Base-by-base conservation (phyloP, 1,140 invertebrate genomes). In the Melanaphis sacchari region DNA sequence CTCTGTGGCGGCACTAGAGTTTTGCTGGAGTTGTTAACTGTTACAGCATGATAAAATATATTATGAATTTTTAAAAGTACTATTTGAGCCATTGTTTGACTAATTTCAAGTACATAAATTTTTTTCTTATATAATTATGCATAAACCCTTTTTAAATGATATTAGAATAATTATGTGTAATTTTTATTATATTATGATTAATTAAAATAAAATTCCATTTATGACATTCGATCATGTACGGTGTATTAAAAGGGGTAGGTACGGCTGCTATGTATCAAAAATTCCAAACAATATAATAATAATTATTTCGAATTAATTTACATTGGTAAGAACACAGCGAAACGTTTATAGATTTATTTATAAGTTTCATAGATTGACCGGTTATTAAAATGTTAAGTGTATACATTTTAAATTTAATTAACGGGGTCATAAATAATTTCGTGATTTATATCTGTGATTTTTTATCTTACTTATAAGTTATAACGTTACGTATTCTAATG, bases 391-490 rank as follows among this genome's bases (percentile, higher is more conserved):
- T 59, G 31, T 11, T 76, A n/a, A n/a, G 15, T 76, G 59, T 76
- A 76, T 76, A 76, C n/a, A 76, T 76, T 76, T 76, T 76, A 76
- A 76, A 76, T 76, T 76, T 76, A 76, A 76, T 76, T 76, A 76
- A 76, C 31, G 59, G 59, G n/a, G n/a, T n/a, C 59, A 76, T 76
- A n/a, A 76, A 76, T 76, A n/a, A n/a, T 15, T n/a, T 76, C 31
- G 59, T 66, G 59, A 76, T 76, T 76, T 76, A 76, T 76, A 76
- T 76, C 59, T 76, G n/a, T 84, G 82, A 40, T 40, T 84, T 84
- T 84, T 84, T 26, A 84, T 84, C 82, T 41, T 84, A 22, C 40
- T 40, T 40, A 76, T 76, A 66, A n/a, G n/a, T n/a, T n/a, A 76
- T 76, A 26, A 22, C 82, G 24, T 84, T 41, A 84, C 31, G 59